A percentile compares a stretch with the other conserved stretches of the same genome.
phyloP scores from a whole-genome alignment of 1,140 invertebrate species.

The honey bee (Apis mellifera) region Amel_HAv3.1 CM009936.2:17099001-17099500 shows the following conservation, averaged over 20 bases:
- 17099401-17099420: background rate
- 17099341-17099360: background rate
- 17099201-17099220: slow-evolving; percentile 37
- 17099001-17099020: slow-evolving; percentile 59
- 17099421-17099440: background rate
- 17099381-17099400: background rate
- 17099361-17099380: background rate
- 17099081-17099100: slow-evolving; percentile 51
- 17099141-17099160: slow-evolving; percentile 45
- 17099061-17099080: slow-evolving; percentile 50
- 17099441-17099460: background rate
- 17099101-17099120: slow-evolving; percentile 54
- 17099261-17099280: background rate
- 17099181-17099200: slow-evolving; percentile 53
- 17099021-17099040: slow-evolving; percentile 63
- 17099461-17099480: background rate
- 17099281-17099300: background rate
- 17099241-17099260: slow-evolving; percentile 27
- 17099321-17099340: background rate
- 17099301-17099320: background rate
- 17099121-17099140: slow-evolving; percentile 28
- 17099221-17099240: slow-evolving; percentile 27
- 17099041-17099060: slow-evolving; percentile 59
- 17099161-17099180: slow-evolving; percentile 23
- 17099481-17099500: no score